Evolutionary conservation across 2,113 vertebrate species (phyloP).

Genomic region (Brevimyrus niger): DNA sequence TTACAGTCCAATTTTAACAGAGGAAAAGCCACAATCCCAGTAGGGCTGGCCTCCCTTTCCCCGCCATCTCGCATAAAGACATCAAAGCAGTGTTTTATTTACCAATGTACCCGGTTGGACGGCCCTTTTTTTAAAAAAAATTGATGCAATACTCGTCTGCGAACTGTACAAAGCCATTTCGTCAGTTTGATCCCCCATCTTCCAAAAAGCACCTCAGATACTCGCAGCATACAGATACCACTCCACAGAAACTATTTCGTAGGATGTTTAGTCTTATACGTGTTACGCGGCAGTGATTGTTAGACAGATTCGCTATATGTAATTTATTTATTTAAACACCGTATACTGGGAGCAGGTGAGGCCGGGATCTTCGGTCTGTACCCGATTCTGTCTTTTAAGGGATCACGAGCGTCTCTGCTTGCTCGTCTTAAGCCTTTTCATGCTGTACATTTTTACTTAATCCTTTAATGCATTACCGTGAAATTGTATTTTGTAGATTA

Average conservation of each 20-base stretch:
- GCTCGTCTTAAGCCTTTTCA: neutral
- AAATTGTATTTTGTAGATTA: neutral
- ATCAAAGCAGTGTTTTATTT: constrained; percentile 19
- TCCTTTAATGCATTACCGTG: neutral
- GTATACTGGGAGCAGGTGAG: neutral
- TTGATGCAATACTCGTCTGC: constrained; percentile 12
- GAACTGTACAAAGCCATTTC: neutral
- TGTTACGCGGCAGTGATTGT: constrained; percentile 16
- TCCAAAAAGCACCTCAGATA: neutral
- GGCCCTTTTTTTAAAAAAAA: neutral
- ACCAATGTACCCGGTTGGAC: neutral
- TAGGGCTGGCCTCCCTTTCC: constrained; percentile 19
- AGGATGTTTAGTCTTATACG: constrained; percentile 14
- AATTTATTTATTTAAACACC: constrained; percentile 17
- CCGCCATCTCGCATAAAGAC: neutral
- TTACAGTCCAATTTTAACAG: constrained; percentile 16
- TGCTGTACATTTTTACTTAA: neutral
- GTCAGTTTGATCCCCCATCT: neutral
- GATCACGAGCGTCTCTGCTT: neutral
- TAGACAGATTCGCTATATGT: constrained; percentile 20
- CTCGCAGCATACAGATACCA: constrained; percentile 1
- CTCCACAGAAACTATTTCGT: constrained; percentile 6
- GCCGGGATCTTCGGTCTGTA: neutral
- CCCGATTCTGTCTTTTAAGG: neutral
- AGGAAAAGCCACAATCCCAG: neutral